Evolutionary conservation across 2,888 invertebrate species (phyloP).

Genomic region (Helleia helle): DNA sequence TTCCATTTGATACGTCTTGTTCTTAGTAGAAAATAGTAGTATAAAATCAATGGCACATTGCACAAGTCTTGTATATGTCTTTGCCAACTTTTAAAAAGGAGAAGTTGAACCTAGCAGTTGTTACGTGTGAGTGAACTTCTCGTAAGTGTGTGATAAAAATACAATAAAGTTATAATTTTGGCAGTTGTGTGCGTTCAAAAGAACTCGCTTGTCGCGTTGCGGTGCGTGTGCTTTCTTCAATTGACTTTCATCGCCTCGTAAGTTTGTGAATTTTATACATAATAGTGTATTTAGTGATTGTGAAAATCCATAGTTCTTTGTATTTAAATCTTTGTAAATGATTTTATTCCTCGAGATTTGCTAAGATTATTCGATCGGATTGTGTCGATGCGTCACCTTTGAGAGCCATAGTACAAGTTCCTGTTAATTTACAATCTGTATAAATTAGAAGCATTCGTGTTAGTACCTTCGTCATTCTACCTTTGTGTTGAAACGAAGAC

Average conservation of each 20-base stretch:
- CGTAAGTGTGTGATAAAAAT: too few relatives aligned
- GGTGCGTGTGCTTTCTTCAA: slow-evolving; percentile 65
- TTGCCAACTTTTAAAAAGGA: too few relatives aligned
- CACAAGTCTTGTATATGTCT: too few relatives aligned
- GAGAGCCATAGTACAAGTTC: slow-evolving; percentile 67
- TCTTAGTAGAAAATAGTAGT: too few relatives aligned
- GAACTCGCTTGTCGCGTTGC: slow-evolving; percentile 65
- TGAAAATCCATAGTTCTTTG: slow-evolving; percentile 23
- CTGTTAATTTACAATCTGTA: slow-evolving; percentile 33
- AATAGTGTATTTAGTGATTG: slow-evolving; percentile 46
- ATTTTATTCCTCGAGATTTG: slow-evolving; percentile 28
- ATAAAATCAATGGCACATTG: too few relatives aligned
- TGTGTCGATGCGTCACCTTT: slow-evolving; percentile 73
- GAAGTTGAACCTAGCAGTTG: too few relatives aligned
- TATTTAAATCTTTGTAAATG: slow-evolving; percentile 14
- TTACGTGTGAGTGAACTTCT: slow-evolving; percentile 28
- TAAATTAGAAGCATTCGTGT: slow-evolving; percentile 10
- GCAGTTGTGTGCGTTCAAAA: slow-evolving; percentile 57
- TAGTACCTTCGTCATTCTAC: neutral
- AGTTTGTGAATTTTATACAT: slow-evolving; percentile 59
- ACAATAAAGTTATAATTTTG: slow-evolving; percentile 23
- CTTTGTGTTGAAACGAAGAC: neutral
- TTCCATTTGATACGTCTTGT: too few relatives aligned
- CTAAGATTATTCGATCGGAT: slow-evolving; percentile 61
- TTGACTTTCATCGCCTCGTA: slow-evolving; percentile 72